Percentiles rank a stretch among this genome's conserved stretches.
These are phyloP conservation scores for Neolamprologus toae DNA, from an alignment of 2,113 vertebrate genomes.

Conservation along the genomic window DNA sequence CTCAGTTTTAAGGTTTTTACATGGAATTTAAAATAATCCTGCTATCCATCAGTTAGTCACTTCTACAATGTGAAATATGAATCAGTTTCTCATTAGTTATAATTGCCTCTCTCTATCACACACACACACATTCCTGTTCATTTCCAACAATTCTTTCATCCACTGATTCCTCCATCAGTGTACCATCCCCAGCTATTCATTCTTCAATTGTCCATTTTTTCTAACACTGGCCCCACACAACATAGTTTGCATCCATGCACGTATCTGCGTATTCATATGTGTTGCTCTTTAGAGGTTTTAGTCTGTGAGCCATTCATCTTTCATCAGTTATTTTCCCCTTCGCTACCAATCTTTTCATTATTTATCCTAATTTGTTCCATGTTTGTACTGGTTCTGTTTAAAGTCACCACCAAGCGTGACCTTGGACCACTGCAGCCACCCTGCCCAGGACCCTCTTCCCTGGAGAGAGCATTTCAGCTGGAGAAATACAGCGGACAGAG, in stretches of 20 bases:
- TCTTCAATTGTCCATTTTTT: not conserved
- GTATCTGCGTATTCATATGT: not conserved
- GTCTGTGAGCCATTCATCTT: not conserved
- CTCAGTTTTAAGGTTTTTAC: not conserved
- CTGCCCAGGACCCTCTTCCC: conserved; percentile 39
- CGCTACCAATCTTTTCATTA: not conserved
- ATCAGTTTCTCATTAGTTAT: not conserved
- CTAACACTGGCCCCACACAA: not conserved
- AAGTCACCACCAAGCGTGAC: conserved; percentile 42
- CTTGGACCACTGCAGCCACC: conserved; percentile 34
- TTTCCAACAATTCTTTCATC: not conserved
- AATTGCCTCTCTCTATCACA: not conserved
- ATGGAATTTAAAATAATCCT: not conserved
- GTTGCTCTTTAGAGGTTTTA: not conserved
- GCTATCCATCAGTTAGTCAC: not conserved
- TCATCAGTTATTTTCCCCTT: not conserved
- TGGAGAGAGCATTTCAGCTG: conserved; percentile 50
- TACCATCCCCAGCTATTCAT: not conserved
- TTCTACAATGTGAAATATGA: not conserved
- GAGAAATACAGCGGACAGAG: conserved; percentile 50
- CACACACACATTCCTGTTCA: not conserved
- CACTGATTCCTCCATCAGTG: not conserved
- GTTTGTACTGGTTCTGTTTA: not conserved
- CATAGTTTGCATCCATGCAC: not conserved
- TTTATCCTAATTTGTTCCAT: not conserved